Evolutionary conservation across 2,888 invertebrate species (phyloP), one percentile per base, ranked within the genome.

Genomic region (Tridacna crocea): DNA sequence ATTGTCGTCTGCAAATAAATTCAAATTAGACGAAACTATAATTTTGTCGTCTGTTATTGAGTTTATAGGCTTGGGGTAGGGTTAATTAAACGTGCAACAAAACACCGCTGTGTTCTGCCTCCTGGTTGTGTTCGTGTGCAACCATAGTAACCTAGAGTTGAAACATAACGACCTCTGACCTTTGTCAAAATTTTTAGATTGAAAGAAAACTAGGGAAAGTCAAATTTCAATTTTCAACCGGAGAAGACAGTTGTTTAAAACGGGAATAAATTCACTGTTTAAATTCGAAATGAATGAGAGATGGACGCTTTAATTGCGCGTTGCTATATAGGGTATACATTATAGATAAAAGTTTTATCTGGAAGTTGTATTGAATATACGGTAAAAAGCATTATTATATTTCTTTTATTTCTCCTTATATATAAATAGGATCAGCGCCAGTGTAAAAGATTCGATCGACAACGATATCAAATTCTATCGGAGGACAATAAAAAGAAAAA

Each of bases 91-190:
- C 36, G n/a, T 36, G 17, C 12, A 19, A 66, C 27, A 66, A 17
- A 66, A 36, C 17, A 26, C 66, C 36, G 36, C 15, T 36, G 6
- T 66, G 66, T 66, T 66, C 36, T 66, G 36, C 27, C 27, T 36
- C 66, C 17, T 8, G 27, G 27, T 36, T 66, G 66, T 66, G 27
- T 36, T 66, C 36, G 36, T 15, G 11, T 24, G 27, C 70, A 26
- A 46, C 70, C 70, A 70, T 70, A 36, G 70, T 19, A 70, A 70
- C 70, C 11, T 4, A 13, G 66, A 47, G 48, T 70, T 70, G 70
- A 70, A 48, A 70, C 70, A 24, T 48, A n/a, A 51, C 24, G 24
- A 70, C 24, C 70, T 70, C 47, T 26, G 51, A 70, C 70, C 70
- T 26, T 55, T 24, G 61, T 61, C 61, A 61, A 66, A n/a, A n/a